These are phyloP conservation scores for Brachyptera risi DNA, from an alignment of 2,888 invertebrate species.

Conservation along the genomic window DNA sequence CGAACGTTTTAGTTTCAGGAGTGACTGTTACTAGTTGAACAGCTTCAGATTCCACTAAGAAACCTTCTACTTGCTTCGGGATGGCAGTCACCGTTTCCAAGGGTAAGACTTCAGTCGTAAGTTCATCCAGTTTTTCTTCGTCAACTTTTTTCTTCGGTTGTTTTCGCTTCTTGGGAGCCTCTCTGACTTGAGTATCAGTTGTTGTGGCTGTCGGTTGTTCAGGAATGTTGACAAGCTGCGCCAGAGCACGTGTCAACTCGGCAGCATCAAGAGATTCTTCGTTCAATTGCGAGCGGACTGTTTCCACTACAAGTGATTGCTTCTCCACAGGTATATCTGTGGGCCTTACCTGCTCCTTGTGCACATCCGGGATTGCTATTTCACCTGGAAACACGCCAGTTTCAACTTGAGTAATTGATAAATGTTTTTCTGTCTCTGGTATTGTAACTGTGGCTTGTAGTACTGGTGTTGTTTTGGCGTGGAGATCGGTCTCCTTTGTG, in stretches of 20 bases:
- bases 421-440: constrained; percentile 30
- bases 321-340: constrained; percentile 24
- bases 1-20: constrained; percentile 6
- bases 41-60: constrained; percentile 17
- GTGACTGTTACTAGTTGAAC: constrained; percentile 8
- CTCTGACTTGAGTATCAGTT: constrained; percentile 32
- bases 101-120: constrained; percentile 9
- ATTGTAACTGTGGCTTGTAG: constrained; percentile 32
- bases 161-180: constrained; percentile 39
- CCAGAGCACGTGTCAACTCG: background rate
- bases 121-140: constrained; percentile 32
- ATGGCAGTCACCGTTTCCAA: constrained; percentile 12
- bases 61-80: constrained; percentile 1
- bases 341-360: constrained; percentile 32
- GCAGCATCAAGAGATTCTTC: constrained; percentile 18
- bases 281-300: constrained; percentile 13
- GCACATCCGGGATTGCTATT: constrained; percentile 23
- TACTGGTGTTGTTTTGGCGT: constrained; percentile 28
- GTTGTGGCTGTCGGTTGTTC: constrained; percentile 27
- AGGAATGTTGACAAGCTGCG: constrained; percentile 14
- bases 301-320: constrained; percentile 24
- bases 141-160: constrained; percentile 37
- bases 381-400: constrained; percentile 35
- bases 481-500: constrained; percentile 30
- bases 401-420: constrained; percentile 32